Evolutionary conservation across 2,888 invertebrate species (phyloP).

Genomic region (Acronicta psi): DNA sequence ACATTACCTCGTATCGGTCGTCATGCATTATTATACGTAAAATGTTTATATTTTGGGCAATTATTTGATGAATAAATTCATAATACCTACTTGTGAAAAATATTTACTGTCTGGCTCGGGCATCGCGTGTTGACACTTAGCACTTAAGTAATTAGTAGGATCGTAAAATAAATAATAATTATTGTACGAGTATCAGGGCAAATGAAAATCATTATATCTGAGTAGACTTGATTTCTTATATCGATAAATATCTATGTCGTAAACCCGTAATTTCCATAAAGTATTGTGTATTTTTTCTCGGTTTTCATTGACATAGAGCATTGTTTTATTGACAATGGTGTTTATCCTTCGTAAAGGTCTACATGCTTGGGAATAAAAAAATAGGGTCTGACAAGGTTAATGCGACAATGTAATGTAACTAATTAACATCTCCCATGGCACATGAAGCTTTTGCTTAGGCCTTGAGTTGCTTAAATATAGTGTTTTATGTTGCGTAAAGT

Average conservation of each 20-base stretch:
- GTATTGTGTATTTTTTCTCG: slow-evolving; percentile 46
- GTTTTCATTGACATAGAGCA: slow-evolving; percentile 52
- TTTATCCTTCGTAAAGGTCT: slow-evolving; percentile 67
- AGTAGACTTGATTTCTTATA: slow-evolving; percentile 23
- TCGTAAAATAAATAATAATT: not conserved
- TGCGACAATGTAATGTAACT: slow-evolving; percentile 70
- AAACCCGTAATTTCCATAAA: slow-evolving; percentile 23
- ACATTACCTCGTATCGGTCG: no score
- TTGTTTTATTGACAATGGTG: slow-evolving; percentile 65
- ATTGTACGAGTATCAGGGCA: not conserved
- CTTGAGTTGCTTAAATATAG: slow-evolving; percentile 43
- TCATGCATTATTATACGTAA: no score
- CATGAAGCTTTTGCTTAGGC: slow-evolving; percentile 46
- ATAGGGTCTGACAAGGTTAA: slow-evolving; percentile 71
- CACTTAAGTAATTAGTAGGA: not conserved
- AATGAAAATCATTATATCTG: not conserved
- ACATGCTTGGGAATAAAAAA: slow-evolving; percentile 66
- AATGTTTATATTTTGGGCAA: no score
- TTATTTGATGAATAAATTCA: no score
- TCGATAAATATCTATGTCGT: slow-evolving; percentile 30
- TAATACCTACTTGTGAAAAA: not conserved
- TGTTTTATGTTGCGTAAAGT: slow-evolving; percentile 37
- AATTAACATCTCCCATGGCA: slow-evolving; percentile 67
- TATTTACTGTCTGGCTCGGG: slow-evolving; percentile 9
- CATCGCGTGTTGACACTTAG: no score